A percentile compares a stretch with the other conserved stretches of the same genome.
phyloP scores from a whole-genome alignment of 2,888 invertebrate genomes.

The Noctua comes region DNA sequence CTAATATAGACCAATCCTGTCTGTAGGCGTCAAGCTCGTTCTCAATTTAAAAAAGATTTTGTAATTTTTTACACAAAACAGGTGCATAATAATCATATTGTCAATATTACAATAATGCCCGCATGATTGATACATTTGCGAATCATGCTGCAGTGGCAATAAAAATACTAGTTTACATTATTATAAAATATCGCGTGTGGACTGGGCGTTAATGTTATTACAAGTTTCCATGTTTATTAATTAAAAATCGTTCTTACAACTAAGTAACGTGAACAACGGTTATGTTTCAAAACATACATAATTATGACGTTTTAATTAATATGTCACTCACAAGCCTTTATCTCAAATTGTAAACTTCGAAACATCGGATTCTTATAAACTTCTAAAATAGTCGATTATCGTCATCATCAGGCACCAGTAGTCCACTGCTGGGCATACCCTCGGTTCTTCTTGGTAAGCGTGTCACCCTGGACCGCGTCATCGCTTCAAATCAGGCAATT shows the following conservation, averaged over 20 bases:
- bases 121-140: conserved; percentile 10
- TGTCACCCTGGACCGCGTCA: too few relatives aligned
- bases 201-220: conserved; percentile 18
- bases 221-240: conserved; percentile 22
- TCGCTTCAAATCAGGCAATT: too few relatives aligned
- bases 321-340: background rate
- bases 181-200: conserved; percentile 33
- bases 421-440: background rate
- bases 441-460: too few relatives aligned
- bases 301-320: conserved; percentile 6
- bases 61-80: background rate
- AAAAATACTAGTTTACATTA: conserved; percentile 14
- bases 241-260: conserved; percentile 37
- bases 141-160: conserved; percentile 23
- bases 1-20: too few relatives aligned
- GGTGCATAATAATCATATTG: background rate
- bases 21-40: too few relatives aligned
- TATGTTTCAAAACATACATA: background rate
- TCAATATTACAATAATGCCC: background rate
- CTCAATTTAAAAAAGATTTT: too few relatives aligned
- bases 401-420: background rate
- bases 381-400: background rate
- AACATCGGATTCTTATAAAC: background rate
- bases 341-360: background rate
- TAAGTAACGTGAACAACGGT: background rate